Conservation (phyloP, 2,888 invertebrate species). For the Ethmia dodecea region DNA sequence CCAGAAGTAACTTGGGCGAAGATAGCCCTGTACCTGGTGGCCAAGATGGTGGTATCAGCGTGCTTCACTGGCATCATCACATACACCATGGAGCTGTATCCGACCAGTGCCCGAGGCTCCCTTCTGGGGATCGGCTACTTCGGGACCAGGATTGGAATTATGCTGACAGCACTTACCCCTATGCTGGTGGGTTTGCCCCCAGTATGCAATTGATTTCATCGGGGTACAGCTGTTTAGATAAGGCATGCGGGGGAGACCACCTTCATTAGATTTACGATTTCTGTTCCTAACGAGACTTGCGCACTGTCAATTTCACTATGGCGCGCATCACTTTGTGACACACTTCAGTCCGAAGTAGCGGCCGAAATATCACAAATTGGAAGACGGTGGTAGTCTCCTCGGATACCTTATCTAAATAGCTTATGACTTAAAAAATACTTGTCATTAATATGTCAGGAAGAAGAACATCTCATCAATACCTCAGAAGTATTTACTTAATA, state of each 20-base stretch:
- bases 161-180: constrained; percentile 81
- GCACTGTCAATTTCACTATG: background rate
- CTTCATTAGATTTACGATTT: background rate
- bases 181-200: constrained; percentile 52
- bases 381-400: background rate
- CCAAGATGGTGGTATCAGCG: constrained; percentile 79
- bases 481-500: background rate
- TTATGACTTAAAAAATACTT: background rate
- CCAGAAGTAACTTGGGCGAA: constrained; percentile 44
- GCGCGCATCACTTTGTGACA: background rate
- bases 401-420: background rate
- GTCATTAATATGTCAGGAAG: background rate
- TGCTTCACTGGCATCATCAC: constrained; percentile 80
- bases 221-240: too few relatives aligned
- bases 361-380: background rate
- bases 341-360: background rate
- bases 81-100: constrained; percentile 81
- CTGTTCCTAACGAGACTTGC: background rate
- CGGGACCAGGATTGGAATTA: constrained; percentile 77
- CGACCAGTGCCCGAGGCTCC: constrained; percentile 79
- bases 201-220: too few relatives aligned
- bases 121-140: constrained; percentile 78
- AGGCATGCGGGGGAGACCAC: background rate
- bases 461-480: background rate
- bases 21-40: constrained; percentile 68